These are phyloP conservation scores for Drosophila repletoides DNA, from an alignment of 1,140 invertebrate species.

Conservation along the genomic window DNA sequence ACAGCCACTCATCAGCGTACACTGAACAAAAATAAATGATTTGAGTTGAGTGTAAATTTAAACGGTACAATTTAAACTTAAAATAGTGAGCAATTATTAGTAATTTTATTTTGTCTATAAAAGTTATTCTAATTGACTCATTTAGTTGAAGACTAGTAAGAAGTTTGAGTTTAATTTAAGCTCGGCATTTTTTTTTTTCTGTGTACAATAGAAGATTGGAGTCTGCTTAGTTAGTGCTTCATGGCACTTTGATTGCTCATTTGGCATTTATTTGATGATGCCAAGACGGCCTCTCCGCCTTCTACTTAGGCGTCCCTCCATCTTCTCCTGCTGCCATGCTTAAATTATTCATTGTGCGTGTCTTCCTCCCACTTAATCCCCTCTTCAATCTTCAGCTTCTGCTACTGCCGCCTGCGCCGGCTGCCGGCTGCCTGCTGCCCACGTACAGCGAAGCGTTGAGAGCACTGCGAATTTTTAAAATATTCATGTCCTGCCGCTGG, in stretches of 20 bases:
- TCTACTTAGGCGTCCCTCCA: slow-evolving; percentile 19
- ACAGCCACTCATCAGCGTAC: slow-evolving; percentile 65
- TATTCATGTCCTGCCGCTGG: slow-evolving; percentile 74
- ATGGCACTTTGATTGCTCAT: slow-evolving; percentile 77
- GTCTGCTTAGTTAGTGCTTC: slow-evolving; percentile 69
- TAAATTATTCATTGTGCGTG: slow-evolving; percentile 72
- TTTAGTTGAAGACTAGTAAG: too few species aligned
- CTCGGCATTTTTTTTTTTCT: too few species aligned
- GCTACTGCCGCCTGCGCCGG: neutral
- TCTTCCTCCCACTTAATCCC: neutral
- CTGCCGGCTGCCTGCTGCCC: slow-evolving; percentile 5
- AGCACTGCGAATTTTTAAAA: slow-evolving; percentile 67
- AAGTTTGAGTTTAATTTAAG: too few species aligned
- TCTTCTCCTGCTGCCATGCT: slow-evolving; percentile 15
- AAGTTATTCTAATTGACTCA: too few species aligned
- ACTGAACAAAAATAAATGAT: too few species aligned
- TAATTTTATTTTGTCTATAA: too few species aligned
- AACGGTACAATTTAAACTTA: too few species aligned
- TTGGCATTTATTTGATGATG: slow-evolving; percentile 78
- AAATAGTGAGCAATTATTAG: too few species aligned
- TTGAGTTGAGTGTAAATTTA: too few species aligned
- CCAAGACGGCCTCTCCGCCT: slow-evolving; percentile 19
- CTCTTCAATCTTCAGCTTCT: slow-evolving; percentile 9
- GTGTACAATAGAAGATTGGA: neutral
- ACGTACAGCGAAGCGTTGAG: slow-evolving; percentile 44